Percentiles rank a stretch among this genome's conserved stretches.
Conservation (phyloP, 2,888 invertebrate genomes). For the Falcaria lacertinaria region DNA sequence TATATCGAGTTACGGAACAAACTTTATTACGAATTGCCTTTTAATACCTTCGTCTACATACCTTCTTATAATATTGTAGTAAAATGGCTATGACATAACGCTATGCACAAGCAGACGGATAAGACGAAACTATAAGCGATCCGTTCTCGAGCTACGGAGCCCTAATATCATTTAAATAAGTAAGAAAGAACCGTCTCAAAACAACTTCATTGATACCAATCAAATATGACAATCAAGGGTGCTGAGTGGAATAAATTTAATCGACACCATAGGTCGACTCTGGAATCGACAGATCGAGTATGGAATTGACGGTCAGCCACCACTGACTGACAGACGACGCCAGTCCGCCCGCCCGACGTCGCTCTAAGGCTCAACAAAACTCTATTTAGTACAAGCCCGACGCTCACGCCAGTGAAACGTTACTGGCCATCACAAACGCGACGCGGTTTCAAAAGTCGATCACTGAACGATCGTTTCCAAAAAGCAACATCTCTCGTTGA, state of each 20-base stretch:
- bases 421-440: constrained; percentile 26
- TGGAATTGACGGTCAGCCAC: background rate
- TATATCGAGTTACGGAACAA: too few species aligned
- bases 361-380: constrained; percentile 12
- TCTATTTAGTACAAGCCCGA: constrained; percentile 40
- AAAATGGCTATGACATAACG: too few species aligned
- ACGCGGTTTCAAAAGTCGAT: constrained; percentile 13
- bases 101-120: too few species aligned
- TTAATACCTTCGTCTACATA: too few species aligned
- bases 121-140: too few species aligned
- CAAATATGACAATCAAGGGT: constrained; percentile 36
- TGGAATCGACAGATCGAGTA: background rate
- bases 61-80: too few species aligned
- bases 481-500: background rate
- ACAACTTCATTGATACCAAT: constrained; percentile 14
- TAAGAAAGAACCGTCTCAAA: too few species aligned
- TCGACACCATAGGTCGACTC: background rate
- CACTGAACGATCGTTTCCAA: background rate
- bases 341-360: background rate
- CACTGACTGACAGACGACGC: background rate
- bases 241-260: background rate
- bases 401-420: constrained; percentile 48
- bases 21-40: too few species aligned
- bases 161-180: too few species aligned
- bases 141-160: too few species aligned